These are phyloP conservation scores for Chamaetylas fuelleborni DNA, from an alignment of 2,113 vertebrate genomes.

Conservation along the genomic window DNA sequence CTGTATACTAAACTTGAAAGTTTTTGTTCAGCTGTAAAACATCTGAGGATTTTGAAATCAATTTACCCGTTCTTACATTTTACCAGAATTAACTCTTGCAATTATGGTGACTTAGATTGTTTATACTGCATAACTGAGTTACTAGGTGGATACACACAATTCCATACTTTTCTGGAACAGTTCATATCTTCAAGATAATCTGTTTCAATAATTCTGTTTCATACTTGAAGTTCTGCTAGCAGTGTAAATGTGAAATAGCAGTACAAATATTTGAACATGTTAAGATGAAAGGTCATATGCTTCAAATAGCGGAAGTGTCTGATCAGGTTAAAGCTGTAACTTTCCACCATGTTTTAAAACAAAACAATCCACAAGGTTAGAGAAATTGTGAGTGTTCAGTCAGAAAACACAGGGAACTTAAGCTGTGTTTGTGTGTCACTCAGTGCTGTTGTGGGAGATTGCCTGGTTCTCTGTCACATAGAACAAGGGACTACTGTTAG, in stretches of 20 bases:
- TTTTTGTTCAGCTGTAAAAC: background rate
- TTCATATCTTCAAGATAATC: slow-evolving; percentile 11
- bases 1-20: background rate
- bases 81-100: background rate
- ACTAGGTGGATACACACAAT: background rate
- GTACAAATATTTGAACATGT: slow-evolving; percentile 38
- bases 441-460: background rate
- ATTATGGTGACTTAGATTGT: background rate
- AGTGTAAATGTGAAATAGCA: slow-evolving; percentile 25
- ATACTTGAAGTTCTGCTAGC: slow-evolving; percentile 2
- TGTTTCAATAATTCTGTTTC: too few relatives aligned
- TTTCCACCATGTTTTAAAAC: slow-evolving; percentile 12
- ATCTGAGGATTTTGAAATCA: background rate
- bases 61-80: background rate
- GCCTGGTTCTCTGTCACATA: background rate
- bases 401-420: background rate
- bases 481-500: background rate
- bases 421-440: background rate
- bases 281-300: slow-evolving; percentile 31
- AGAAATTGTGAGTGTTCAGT: background rate
- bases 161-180: background rate
- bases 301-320: background rate
- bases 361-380: background rate
- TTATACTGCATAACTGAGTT: background rate
- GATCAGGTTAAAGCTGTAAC: slow-evolving; percentile 20